phyloP scores from a whole-genome alignment of 1,140 invertebrate genomes.

The Bombyx mandarina region DNA sequence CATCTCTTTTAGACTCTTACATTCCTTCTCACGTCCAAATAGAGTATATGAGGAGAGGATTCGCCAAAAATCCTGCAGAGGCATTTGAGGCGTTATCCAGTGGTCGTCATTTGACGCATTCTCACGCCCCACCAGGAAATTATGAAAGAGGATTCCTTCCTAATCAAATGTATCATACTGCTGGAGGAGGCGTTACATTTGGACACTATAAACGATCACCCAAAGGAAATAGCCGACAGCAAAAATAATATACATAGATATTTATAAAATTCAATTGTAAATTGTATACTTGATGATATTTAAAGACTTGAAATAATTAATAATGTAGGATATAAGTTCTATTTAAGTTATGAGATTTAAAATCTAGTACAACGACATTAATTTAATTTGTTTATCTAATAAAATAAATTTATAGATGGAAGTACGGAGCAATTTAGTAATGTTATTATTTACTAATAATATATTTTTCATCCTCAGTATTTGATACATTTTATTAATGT shows the following conservation, averaged over 20 bases:
- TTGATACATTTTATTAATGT: no score
- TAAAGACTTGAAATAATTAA: conserved; percentile 1
- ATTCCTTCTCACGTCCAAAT: conserved; percentile 62
- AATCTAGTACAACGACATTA: no score
- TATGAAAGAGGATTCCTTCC: conserved; percentile 64
- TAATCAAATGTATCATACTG: conserved; percentile 65
- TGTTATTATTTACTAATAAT: no score
- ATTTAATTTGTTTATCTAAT: no score
- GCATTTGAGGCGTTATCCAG: conserved; percentile 58
- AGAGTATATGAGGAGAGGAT: conserved; percentile 63
- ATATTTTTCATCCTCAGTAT: no score
- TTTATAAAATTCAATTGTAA: neutral
- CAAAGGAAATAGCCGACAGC: conserved; percentile 33
- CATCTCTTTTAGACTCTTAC: conserved; percentile 62
- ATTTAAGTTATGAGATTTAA: no score
- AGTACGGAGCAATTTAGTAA: no score
- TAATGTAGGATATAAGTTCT: no score
- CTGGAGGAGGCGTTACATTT: conserved; percentile 44
- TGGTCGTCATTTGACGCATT: conserved; percentile 29
- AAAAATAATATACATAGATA: conserved; percentile 10
- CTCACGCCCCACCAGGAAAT: conserved; percentile 35
- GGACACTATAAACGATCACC: conserved; percentile 58
- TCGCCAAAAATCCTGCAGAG: conserved; percentile 51
- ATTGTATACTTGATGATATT: conserved; percentile 2
- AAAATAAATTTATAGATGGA: no score